Evolutionary conservation across 2,113 vertebrate genomes (phyloP), one percentile per base, ranked within the genome.

Genomic region (Quiscalus mexicanus): DNA sequence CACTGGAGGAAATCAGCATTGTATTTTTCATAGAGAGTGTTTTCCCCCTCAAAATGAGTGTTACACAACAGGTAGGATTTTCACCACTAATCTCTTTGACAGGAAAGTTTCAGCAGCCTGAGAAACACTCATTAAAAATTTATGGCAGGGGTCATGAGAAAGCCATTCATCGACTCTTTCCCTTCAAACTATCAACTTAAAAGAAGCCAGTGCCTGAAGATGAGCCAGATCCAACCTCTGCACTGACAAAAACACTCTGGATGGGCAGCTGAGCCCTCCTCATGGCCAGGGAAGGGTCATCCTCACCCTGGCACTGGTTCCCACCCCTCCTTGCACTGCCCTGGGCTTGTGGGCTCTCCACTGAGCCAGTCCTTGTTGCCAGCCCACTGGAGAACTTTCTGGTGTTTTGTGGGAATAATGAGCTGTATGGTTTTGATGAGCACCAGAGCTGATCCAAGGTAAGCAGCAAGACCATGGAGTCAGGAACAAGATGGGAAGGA

Each of bases 321-420:
- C 45, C 65, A 45, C 39, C 47, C 63, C 62, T 64, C 58, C 35
- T 52, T 52, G 44, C 41, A 33, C 20, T 78, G 64, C 22, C 59
- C 39, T 8, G 12, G 50, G 6, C 35, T 42, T 37, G 58, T 11
- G 56, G 47, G 58, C 75, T 84, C 76, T 42, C 53, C n/a, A 15
- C 50, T 25, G 6, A 37, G 41, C 17, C 79, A 37, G 12, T 17
- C 49, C 37, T 58, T 1, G 0, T 11, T 59, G 39, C 56, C 5
- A 63, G 35, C 12, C 50, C 64, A 55, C 45, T 2, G 19, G 30
- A 89, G 27, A 88, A 28, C 11, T 69, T 1, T 2, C 35, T 33
- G 84, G 15, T 15, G 42, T 70, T 74, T 45, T 47, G 35, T 60
- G 13, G 23, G 39, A 9, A 39, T 25, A 25, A 70, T 12, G 65